Evolutionary conservation across 2,113 vertebrate species (phyloP).

Genomic region (Scatophagus argus): DNA sequence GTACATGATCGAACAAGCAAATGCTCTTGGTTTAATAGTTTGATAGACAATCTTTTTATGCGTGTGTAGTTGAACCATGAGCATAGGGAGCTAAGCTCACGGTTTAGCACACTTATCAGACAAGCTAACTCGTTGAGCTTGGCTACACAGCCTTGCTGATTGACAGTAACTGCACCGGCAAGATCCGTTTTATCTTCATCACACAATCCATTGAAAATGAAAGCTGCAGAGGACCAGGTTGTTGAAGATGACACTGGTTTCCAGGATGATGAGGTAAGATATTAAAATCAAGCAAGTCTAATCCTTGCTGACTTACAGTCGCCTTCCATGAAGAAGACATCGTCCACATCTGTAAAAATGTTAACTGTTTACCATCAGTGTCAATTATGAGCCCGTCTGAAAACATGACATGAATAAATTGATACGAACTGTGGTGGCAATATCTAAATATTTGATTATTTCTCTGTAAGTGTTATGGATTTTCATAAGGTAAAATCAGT

Average conservation of each 20-base stretch:
- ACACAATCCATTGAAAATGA: slow-evolving; percentile 81
- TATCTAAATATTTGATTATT: no score
- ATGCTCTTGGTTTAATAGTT: neutral
- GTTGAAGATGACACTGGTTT: slow-evolving; percentile 88
- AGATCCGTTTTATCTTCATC: neutral
- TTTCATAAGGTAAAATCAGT: neutral
- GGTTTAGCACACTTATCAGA: neutral
- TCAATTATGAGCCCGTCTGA: neutral
- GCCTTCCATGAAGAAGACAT: neutral
- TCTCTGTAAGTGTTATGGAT: neutral
- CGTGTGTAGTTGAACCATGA: neutral
- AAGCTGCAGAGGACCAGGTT: slow-evolving; percentile 90
- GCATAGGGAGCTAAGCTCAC: neutral
- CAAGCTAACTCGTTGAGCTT: neutral
- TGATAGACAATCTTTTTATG: neutral
- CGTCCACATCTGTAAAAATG: neutral
- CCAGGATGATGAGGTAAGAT: slow-evolving; percentile 92
- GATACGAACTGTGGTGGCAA: no score
- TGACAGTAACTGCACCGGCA: neutral
- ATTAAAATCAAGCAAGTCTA: neutral
- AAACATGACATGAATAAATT: neutral
- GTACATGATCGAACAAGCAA: rapidly evolving
- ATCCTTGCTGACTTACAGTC: rapidly evolving
- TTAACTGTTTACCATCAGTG: no score
- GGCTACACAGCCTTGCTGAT: neutral